Conservation (phyloP, 1,140 invertebrate genomes). For the Cydia amplana region DNA sequence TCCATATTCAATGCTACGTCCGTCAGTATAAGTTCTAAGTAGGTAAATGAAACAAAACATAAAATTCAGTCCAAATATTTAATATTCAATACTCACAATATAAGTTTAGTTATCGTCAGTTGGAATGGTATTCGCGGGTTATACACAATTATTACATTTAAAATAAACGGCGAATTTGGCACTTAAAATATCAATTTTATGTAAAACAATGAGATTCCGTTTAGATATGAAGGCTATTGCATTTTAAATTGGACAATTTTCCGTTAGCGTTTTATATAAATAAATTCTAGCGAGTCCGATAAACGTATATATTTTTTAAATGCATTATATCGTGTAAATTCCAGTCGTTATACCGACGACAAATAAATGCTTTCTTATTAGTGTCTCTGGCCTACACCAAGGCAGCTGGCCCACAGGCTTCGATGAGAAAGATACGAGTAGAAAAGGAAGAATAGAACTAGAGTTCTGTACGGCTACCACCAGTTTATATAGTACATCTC, state of each 20-base stretch:
- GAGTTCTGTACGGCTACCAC: too few relatives aligned
- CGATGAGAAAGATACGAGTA: background rate
- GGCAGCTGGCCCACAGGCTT: background rate
- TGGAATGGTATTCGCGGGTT: constrained; percentile 65
- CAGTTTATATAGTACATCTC: too few relatives aligned
- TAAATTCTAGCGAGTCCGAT: background rate
- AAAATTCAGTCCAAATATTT: constrained; percentile 73
- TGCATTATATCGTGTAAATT: constrained; percentile 4
- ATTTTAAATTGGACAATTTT: background rate
- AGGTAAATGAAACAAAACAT: constrained; percentile 51
- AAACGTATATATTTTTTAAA: constrained; percentile 4
- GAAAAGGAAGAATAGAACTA: background rate
- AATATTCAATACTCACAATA: constrained; percentile 59
- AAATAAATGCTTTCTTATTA: constrained; percentile 62
- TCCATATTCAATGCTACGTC: too few relatives aligned
- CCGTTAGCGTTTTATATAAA: background rate
- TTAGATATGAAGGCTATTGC: constrained; percentile 13
- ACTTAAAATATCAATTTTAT: constrained; percentile 54
- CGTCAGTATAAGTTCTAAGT: too few relatives aligned
- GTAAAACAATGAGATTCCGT: constrained; percentile 63
- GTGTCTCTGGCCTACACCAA: background rate
- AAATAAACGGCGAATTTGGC: constrained; percentile 65
- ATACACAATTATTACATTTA: constrained; percentile 40
- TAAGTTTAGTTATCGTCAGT: constrained; percentile 53
- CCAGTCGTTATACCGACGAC: constrained; percentile 11